A percentile compares a stretch with the other conserved stretches of the same genome.
phyloP scores from a whole-genome alignment of 2,888 invertebrate genomes.

The Calameuta pallipes region DNA sequence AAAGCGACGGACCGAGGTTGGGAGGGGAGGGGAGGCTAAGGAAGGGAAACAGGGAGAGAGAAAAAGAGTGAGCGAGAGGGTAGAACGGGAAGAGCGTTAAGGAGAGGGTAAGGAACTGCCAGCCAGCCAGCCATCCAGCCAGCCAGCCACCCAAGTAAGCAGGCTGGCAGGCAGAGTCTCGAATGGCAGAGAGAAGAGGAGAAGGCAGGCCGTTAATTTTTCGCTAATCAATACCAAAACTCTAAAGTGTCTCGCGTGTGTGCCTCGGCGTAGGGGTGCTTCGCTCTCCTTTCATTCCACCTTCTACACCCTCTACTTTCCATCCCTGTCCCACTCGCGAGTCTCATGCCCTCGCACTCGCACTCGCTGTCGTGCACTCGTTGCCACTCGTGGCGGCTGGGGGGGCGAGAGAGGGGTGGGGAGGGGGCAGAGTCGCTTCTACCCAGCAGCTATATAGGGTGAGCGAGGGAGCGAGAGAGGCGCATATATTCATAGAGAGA shows the following conservation, averaged over 20 bases:
- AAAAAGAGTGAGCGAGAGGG: conserved; percentile 11
- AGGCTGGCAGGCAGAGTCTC: conserved; percentile 8
- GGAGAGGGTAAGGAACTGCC: conserved; percentile 30
- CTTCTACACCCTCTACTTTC: conserved; percentile 7
- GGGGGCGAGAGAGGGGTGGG: conserved; percentile 27
- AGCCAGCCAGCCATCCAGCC: conserved; percentile 32
- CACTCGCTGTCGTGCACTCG: conserved; percentile 9
- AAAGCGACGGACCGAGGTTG: conserved; percentile 18
- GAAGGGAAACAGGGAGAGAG: conserved; percentile 20
- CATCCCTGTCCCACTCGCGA: neutral
- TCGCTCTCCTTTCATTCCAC: neutral
- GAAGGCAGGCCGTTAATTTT: conserved; percentile 49
- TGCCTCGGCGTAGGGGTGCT: conserved; percentile 38
- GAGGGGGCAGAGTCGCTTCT: conserved; percentile 16
- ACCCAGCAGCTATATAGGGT: neutral
- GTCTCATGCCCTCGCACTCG: conserved; percentile 1
- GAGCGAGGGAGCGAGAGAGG: neutral
- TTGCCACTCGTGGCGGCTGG: conserved; percentile 41
- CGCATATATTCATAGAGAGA: conserved; percentile 12
- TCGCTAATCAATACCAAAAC: conserved; percentile 64
- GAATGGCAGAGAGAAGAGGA: conserved; percentile 14
- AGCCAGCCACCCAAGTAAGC: conserved; percentile 11
- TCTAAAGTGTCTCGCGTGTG: conserved; percentile 64
- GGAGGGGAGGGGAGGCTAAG: conserved; percentile 20
- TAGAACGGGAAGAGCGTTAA: neutral